These are phyloP conservation scores for Invenusta paracnida DNA, from an alignment of 2,888 invertebrate species.

Conservation along the genomic window DNA sequence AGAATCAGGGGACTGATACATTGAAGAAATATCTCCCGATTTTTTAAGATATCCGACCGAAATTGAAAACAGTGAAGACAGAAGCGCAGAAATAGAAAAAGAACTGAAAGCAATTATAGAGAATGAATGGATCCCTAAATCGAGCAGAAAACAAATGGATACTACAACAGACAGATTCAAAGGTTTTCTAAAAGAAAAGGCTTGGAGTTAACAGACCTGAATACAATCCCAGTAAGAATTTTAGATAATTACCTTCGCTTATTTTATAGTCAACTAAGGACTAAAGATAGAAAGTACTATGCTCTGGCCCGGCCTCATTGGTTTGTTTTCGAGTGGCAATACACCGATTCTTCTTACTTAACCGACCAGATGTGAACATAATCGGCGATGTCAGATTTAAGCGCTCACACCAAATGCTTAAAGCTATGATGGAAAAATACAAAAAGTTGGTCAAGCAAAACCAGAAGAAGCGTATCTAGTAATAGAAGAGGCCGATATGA, in stretches of 20 bases:
- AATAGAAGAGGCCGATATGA: background rate
- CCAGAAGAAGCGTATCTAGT: background rate
- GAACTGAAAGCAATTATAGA: background rate
- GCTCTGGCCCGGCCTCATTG: conserved; percentile 69
- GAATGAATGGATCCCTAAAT: background rate
- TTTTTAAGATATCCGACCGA: too few relatives aligned
- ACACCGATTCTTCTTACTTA: background rate
- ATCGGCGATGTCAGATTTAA: background rate
- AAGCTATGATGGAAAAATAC: background rate
- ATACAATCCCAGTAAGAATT: background rate
- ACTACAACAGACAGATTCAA: background rate
- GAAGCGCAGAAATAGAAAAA: background rate
- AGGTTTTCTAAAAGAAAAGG: background rate
- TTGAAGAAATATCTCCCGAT: background rate
- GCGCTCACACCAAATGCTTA: background rate
- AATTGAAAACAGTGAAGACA: background rate
- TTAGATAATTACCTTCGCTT: background rate
- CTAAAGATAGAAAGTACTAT: background rate
- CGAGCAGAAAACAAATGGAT: background rate
- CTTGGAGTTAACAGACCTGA: background rate
- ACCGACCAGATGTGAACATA: background rate
- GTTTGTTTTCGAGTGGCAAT: conserved; percentile 61
- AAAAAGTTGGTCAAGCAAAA: background rate
- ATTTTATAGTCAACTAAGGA: background rate
- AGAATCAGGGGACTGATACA: background rate